These are phyloP conservation scores for Carcinoscorpius rotundicauda DNA, from an alignment of 1,140 invertebrate genomes.

Conservation along the genomic window DNA sequence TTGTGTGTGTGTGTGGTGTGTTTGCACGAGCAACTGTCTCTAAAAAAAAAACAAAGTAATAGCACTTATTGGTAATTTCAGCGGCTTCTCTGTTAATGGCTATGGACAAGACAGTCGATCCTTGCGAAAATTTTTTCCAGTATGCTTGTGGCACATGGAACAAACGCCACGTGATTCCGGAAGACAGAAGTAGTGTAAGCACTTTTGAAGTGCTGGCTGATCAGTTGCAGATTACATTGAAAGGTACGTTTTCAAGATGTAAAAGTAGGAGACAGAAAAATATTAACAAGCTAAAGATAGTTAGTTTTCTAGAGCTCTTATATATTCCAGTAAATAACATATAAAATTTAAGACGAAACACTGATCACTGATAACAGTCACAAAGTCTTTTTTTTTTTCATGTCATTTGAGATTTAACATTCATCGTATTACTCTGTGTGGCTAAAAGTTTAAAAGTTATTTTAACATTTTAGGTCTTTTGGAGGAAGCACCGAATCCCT, in stretches of 20 bases:
- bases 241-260: conserved; percentile 36
- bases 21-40: too few relatives aligned
- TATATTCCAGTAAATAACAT: too few relatives aligned
- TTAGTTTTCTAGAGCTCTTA: too few relatives aligned
- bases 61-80: conserved; percentile 28
- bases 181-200: conserved; percentile 70
- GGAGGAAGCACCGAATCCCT: conserved; percentile 28
- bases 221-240: conserved; percentile 69
- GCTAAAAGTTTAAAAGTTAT: too few relatives aligned
- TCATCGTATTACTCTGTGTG: background rate
- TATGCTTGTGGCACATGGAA: conserved; percentile 85
- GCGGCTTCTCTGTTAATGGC: conserved; percentile 68
- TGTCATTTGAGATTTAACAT: background rate
- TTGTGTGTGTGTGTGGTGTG: too few relatives aligned
- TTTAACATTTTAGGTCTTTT: conserved; percentile 28
- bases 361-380: too few relatives aligned
- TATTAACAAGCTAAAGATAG: too few relatives aligned
- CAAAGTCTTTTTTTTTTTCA: background rate
- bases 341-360: too few relatives aligned
- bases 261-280: too few relatives aligned
- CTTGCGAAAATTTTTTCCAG: conserved; percentile 79
- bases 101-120: conserved; percentile 66
- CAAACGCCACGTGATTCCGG: conserved; percentile 72
- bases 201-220: conserved; percentile 81
- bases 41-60: too few relatives aligned